Conservation (phyloP, 2,888 invertebrate genomes). For the Epinotia ramella region DNA sequence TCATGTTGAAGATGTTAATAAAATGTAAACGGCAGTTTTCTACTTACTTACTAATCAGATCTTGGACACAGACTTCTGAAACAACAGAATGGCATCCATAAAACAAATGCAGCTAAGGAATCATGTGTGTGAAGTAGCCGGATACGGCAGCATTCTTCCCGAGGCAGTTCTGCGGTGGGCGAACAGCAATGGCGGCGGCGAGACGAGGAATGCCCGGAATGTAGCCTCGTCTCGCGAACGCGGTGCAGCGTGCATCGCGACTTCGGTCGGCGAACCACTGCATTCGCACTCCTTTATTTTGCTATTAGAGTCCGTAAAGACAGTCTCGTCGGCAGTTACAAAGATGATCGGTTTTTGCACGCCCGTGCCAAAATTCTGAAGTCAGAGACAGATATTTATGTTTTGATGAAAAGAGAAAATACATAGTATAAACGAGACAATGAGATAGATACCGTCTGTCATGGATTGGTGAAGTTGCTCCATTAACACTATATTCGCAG, state of each 20-base stretch:
- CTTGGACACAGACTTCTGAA: not conserved
- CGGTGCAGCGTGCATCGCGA: conserved; percentile 35
- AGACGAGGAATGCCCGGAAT: conserved; percentile 71
- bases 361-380: not conserved
- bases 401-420: not conserved
- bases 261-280: conserved; percentile 64
- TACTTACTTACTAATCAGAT: not conserved
- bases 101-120: conserved; percentile 7
- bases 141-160: conserved; percentile 49
- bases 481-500: not conserved
- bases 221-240: conserved; percentile 64
- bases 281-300: conserved; percentile 43
- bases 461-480: not conserved
- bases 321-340: conserved; percentile 6
- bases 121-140: conserved; percentile 40
- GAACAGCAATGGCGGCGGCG: conserved; percentile 52
- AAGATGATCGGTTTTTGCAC: not conserved
- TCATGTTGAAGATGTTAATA: not conserved
- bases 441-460: not conserved
- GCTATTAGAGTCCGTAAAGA: conserved; percentile 20
- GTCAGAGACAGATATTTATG: not conserved
- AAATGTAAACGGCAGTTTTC: not conserved
- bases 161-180: conserved; percentile 45
- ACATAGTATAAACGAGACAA: not conserved
- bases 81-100: not conserved